A percentile compares a stretch with the other conserved stretches of the same genome.
Evolutionary conservation across 2,797 vertebrate genomes (phyloP).

Genomic region (Sylvia borin): DNA sequence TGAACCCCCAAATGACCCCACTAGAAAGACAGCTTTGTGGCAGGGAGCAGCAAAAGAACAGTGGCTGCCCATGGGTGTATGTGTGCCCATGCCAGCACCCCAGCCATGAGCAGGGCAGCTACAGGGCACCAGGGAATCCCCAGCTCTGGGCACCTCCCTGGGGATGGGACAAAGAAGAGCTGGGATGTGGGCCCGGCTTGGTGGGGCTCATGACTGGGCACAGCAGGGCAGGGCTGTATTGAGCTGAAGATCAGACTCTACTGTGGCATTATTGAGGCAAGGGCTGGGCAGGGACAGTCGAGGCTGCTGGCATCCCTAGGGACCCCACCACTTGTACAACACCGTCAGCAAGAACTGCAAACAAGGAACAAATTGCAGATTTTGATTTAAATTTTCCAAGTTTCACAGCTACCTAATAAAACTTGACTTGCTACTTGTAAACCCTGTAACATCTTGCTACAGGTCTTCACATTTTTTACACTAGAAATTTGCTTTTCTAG

Average conservation of each 20-base stretch:
- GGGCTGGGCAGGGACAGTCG: background rate
- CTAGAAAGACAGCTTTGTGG: background rate
- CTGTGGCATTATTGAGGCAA: background rate
- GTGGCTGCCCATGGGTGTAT: background rate
- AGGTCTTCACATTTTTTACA: background rate
- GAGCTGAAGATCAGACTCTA: background rate
- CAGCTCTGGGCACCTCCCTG: background rate
- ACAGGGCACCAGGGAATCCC: fast-evolving
- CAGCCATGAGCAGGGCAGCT: background rate
- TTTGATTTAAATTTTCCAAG: background rate
- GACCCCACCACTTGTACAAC: background rate
- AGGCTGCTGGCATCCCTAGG: background rate
- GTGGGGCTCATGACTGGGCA: background rate
- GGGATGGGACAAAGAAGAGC: fast-evolving
- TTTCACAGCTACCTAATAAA: background rate
- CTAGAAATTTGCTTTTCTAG: background rate
- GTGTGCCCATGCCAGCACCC: background rate
- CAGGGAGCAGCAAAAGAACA: background rate
- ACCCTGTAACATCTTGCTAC: background rate
- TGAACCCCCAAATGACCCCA: background rate
- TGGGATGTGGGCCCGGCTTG: background rate
- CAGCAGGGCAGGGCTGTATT: background rate
- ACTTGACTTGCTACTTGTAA: background rate
- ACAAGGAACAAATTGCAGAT: background rate
- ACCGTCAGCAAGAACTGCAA: background rate